Evolutionary conservation across 64 coral and sea anemone genomes (phyloP).

Genomic region (Dendronephthya gigantea): DNA sequence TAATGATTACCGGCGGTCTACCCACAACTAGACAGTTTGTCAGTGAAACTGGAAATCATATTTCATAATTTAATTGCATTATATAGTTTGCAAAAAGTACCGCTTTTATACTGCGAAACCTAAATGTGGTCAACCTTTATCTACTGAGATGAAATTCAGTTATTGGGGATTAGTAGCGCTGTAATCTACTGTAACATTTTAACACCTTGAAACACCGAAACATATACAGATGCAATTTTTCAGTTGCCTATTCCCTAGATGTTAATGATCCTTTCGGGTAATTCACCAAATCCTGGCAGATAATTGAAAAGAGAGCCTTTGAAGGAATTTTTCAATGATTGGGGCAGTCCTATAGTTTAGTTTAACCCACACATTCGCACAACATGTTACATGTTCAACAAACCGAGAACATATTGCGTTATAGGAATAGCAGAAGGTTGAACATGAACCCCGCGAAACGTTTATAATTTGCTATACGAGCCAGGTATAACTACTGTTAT

Average conservation of each 20-base stretch:
- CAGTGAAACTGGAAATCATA: not conserved
- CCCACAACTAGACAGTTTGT: not conserved
- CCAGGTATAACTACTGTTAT: too few relatives aligned
- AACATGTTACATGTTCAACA: too few relatives aligned
- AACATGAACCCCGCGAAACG: too few relatives aligned
- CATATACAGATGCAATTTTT: not conserved
- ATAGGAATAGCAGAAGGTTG: too few relatives aligned
- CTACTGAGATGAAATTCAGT: not conserved
- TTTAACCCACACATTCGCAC: too few relatives aligned
- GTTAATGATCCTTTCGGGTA: not conserved
- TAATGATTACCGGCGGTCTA: not conserved
- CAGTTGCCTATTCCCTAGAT: not conserved
- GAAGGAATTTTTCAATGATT: not conserved
- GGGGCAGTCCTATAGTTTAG: not conserved
- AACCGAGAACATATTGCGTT: too few relatives aligned
- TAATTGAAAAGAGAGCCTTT: not conserved
- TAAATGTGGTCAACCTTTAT: not conserved
- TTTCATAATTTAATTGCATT: not conserved
- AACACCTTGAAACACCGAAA: not conserved
- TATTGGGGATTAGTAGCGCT: not conserved
- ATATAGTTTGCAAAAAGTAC: not conserved
- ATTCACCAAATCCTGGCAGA: not conserved
- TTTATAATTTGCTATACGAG: too few relatives aligned
- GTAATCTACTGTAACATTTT: not conserved
- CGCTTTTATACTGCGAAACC: not conserved